These are phyloP conservation scores for Bubo bubo DNA, from an alignment of 2,113 vertebrate species.

Conservation along the genomic window DNA sequence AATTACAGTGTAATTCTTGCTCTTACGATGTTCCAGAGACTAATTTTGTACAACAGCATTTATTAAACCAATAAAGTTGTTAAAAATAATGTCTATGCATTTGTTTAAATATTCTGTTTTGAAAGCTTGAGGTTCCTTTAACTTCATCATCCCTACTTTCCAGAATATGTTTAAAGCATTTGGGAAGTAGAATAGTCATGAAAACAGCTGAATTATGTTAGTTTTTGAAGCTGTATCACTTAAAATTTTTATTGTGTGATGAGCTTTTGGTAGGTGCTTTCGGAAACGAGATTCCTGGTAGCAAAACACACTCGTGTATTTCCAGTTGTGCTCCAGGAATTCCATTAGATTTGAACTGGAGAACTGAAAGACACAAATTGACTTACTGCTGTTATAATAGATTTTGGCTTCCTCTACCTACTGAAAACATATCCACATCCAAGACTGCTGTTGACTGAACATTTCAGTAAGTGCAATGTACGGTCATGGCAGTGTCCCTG, in stretches of 20 bases:
- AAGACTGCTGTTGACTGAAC: background rate
- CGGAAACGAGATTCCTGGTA: background rate
- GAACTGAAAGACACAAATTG: background rate
- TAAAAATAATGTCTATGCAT: background rate
- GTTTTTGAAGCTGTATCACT: background rate
- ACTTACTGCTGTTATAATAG: background rate
- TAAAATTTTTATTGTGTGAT: background rate
- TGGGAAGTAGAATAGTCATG: background rate
- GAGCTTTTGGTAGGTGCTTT: background rate
- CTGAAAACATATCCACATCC: background rate
- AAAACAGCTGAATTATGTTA: background rate
- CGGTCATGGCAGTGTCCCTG: background rate
- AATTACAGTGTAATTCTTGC: conserved; percentile 63
- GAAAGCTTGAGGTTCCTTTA: background rate
- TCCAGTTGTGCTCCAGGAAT: background rate
- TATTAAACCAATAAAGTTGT: conserved; percentile 74
- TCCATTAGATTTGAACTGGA: background rate
- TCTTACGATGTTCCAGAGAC: background rate
- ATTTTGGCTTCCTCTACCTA: background rate
- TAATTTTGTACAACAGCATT: conserved; percentile 70
- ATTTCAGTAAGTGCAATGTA: background rate
- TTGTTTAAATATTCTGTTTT: background rate
- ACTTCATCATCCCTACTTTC: background rate
- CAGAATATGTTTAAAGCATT: background rate
- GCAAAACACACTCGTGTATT: background rate